Percentiles rank a stretch among this genome's conserved stretches.
These are phyloP conservation scores for Drosophila arawakana DNA, from an alignment of 1,140 invertebrate species.

Conservation along the genomic window DNA sequence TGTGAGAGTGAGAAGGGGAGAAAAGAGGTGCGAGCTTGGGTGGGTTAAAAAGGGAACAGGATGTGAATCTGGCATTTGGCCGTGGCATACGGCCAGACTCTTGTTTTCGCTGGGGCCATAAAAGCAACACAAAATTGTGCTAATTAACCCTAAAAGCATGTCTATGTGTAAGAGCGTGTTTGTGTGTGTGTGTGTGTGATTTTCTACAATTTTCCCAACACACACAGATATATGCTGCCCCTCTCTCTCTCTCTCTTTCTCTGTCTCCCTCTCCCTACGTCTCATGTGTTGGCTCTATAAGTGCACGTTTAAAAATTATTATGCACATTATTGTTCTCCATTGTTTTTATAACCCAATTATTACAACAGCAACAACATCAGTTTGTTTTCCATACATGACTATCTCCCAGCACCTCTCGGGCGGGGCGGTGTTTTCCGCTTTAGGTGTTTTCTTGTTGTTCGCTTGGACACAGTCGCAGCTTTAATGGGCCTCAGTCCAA, in stretches of 20 bases:
- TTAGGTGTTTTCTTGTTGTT: constrained; percentile 4
- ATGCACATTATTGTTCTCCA: constrained; percentile 79
- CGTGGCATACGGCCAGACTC: constrained; percentile 71
- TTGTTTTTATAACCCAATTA: constrained; percentile 79
- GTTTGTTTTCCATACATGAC: no score
- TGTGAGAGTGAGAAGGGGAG: background rate
- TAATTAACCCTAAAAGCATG: constrained; percentile 81
- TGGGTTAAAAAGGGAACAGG: constrained; percentile 20
- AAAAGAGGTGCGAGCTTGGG: no score
- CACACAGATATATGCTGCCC: no score
- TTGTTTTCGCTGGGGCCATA: constrained; percentile 75
- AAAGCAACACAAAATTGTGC: constrained; percentile 81
- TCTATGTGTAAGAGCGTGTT: constrained; percentile 51
- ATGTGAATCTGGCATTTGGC: constrained; percentile 69
- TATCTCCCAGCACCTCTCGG: background rate
- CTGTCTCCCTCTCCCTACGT: background rate
- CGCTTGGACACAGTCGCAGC: constrained; percentile 4
- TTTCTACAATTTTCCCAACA: constrained; percentile 1
- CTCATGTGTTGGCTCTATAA: constrained; percentile 9
- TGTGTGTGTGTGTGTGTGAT: constrained; percentile 42
- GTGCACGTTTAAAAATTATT: constrained; percentile 78
- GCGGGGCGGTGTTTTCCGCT: no score
- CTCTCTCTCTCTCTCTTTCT: constrained; percentile 1
- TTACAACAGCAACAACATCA: constrained; percentile 43
- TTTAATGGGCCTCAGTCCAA: background rate